Evolutionary conservation across 1,140 invertebrate species (phyloP).

Genomic region (Neodiprion virginianus): DNA sequence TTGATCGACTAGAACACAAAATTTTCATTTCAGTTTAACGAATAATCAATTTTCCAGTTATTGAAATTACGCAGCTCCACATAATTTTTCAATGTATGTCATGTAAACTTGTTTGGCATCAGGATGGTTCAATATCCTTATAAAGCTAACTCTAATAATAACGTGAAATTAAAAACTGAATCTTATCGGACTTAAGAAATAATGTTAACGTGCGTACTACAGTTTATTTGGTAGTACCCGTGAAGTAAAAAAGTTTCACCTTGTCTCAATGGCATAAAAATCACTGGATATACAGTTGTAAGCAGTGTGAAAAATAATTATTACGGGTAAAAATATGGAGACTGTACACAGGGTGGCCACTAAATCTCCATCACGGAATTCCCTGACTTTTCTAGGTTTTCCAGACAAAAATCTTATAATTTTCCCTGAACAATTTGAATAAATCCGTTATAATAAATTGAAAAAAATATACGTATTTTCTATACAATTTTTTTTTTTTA

Average conservation of each 20-base stretch:
- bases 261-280: background rate
- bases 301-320: background rate
- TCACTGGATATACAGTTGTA: background rate
- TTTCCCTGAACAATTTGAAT: too few relatives aligned
- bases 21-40: background rate
- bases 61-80: background rate
- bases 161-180: too few relatives aligned
- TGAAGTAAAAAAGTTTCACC: background rate
- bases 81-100: background rate
- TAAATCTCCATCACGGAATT: too few relatives aligned
- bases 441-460: too few relatives aligned
- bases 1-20: constrained; percentile 4
- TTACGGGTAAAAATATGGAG: background rate
- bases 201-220: too few relatives aligned
- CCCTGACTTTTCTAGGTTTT: too few relatives aligned
- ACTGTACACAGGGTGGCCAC: background rate
- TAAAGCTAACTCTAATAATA: background rate
- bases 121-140: background rate
- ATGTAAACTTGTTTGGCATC: background rate
- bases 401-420: background rate
- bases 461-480: too few relatives aligned
- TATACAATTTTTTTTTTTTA: too few relatives aligned
- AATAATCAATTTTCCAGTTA: background rate
- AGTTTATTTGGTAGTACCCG: background rate
- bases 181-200: too few relatives aligned